These are phyloP conservation scores for Netelia fuscicornis DNA, from an alignment of 2,888 invertebrate species.

Conservation along the genomic window DNA sequence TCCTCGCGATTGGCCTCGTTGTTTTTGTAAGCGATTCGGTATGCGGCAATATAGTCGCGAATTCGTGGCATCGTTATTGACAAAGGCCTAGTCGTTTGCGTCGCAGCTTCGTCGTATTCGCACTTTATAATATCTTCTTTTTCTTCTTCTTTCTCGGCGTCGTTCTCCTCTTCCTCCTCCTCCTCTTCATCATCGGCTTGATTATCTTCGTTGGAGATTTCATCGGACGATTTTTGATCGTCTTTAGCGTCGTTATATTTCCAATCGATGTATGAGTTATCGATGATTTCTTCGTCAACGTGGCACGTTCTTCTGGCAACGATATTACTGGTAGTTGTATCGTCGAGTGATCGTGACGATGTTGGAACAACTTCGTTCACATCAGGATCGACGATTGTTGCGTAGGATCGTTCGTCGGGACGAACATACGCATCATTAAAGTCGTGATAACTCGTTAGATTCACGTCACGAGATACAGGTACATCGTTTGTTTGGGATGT, in stretches of 20 bases:
- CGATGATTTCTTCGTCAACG: conserved; percentile 41
- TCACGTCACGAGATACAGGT: conserved; percentile 81
- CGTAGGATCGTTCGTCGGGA: conserved; percentile 31
- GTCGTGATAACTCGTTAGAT: conserved; percentile 75
- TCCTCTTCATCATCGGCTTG: conserved; percentile 36
- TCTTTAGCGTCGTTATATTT: conserved; percentile 38
- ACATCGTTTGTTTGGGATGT: conserved; percentile 84
- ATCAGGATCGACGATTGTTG: conserved; percentile 42
- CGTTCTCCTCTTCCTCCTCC: conserved; percentile 14
- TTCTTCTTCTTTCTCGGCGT: background rate
- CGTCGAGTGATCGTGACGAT: conserved; percentile 5
- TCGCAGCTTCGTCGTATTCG: background rate
- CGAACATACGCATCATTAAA: conserved; percentile 60
- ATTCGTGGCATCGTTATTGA: conserved; percentile 72
- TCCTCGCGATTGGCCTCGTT: conserved; percentile 71
- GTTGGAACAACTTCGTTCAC: conserved; percentile 15
- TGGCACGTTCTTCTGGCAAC: conserved; percentile 13
- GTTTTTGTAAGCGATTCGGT: conserved; percentile 72
- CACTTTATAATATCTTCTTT: too few species aligned
- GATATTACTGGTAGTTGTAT: conserved; percentile 30
- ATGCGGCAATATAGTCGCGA: conserved; percentile 74
- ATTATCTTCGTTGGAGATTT: conserved; percentile 14
- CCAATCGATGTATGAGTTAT: conserved; percentile 51
- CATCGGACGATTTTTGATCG: conserved; percentile 32
- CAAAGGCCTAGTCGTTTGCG: conserved; percentile 67